These are phyloP conservation scores for Hipparchia sbordonii DNA, from an alignment of 2,888 invertebrate species.

Conservation along the genomic window DNA sequence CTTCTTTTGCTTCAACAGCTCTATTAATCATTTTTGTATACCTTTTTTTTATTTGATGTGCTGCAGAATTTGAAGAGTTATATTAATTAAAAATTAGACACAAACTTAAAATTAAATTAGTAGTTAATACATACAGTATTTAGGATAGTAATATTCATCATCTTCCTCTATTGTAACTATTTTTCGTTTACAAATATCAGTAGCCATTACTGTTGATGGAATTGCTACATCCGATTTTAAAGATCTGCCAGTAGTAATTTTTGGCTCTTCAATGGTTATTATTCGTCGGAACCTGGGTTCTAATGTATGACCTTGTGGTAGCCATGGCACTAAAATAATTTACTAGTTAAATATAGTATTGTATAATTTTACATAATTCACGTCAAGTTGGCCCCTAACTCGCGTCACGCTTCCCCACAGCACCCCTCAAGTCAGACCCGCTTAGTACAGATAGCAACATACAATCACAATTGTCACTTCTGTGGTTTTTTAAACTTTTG, in stretches of 20 bases:
- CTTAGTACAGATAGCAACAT: too few species aligned
- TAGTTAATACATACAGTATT: slow-evolving; percentile 56
- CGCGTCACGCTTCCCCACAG: too few species aligned
- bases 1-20: slow-evolving; percentile 50
- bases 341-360: too few species aligned
- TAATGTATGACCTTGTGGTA: slow-evolving; percentile 49
- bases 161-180: slow-evolving; percentile 69
- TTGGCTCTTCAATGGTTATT: slow-evolving; percentile 58
- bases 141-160: slow-evolving; percentile 59
- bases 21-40: slow-evolving; percentile 46
- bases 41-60: slow-evolving; percentile 47
- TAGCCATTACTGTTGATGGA: slow-evolving; percentile 46
- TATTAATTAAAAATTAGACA: background rate
- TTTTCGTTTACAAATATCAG: slow-evolving; percentile 59
- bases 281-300: slow-evolving; percentile 64
- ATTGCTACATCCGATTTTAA: slow-evolving; percentile 48
- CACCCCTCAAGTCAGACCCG: too few species aligned
- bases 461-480: too few species aligned
- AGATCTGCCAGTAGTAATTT: slow-evolving; percentile 53
- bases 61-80: slow-evolving; percentile 43
- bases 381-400: too few species aligned
- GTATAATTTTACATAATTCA: too few species aligned
- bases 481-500: too few species aligned
- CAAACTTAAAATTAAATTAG: background rate
- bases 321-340: slow-evolving; percentile 53